Conservation (phyloP, 1,140 invertebrate species). For the Chrysomallon squamiferum region DNA sequence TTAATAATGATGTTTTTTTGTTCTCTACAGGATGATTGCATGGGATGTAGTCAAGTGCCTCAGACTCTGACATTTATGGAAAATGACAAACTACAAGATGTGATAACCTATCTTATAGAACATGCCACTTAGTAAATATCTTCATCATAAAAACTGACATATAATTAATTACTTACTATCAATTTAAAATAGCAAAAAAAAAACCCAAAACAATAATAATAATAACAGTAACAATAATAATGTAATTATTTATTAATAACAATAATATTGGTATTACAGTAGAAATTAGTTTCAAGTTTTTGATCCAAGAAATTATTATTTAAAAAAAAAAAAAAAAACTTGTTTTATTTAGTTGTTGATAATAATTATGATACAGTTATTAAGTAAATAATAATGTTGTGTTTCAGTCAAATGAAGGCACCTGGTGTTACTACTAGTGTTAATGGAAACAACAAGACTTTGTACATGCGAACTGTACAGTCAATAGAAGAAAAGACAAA, state of each 20-base stretch:
- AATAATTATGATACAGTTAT: too few relatives aligned
- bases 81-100: conserved; percentile 77
- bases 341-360: too few relatives aligned
- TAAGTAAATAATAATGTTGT: too few relatives aligned
- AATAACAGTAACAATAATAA: neutral
- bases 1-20: too few relatives aligned
- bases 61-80: conserved; percentile 76
- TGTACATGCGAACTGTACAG: conserved; percentile 89
- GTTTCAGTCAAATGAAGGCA: conserved; percentile 68
- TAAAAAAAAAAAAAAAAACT: too few relatives aligned
- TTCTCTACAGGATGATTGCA: conserved; percentile 76
- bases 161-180: neutral
- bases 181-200: too few relatives aligned
- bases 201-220: too few relatives aligned
- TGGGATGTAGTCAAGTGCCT: conserved; percentile 83
- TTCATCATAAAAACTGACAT: too few relatives aligned
- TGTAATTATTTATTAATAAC: neutral
- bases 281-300: too few relatives aligned
- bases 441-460: conserved; percentile 85
- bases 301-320: too few relatives aligned
- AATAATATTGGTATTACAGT: too few relatives aligned
- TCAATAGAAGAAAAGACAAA: conserved; percentile 89
- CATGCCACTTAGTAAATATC: conserved; percentile 77
- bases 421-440: conserved; percentile 83
- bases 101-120: conserved; percentile 82